Base-by-base conservation (phyloP, 92 coral and sea anemone species). In the Blastomussa wellsi region DNA sequence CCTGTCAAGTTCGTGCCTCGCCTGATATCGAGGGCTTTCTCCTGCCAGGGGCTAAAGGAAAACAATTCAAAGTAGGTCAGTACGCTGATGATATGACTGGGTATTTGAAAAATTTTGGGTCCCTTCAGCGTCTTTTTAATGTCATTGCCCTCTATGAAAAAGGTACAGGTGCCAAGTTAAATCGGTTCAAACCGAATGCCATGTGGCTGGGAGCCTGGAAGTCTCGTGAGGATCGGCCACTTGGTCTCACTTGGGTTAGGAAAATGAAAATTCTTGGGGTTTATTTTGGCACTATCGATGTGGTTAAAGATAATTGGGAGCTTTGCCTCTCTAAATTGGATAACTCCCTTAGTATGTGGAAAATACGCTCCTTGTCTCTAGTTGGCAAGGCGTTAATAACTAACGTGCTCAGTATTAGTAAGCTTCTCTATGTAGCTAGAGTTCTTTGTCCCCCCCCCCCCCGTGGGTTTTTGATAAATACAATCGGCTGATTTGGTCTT, bases 11-110 rank as follows among this genome's bases (percentile, higher is more conserved):
- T 16, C 48, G 91, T 0, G 29, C 24, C 10, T 55, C 79, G 28
- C 60, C n/a, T 0, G 78, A 68, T 0, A 76, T 88, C 2, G 44
- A 51, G 15, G 79, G 90, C 20, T 75, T 88, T 14, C 44, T 47
- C 14, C 67, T 74, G 3, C 86, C 79, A 12, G 89, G 89, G 28
- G 76, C 89, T 5, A 59, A 2, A 20, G 88, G 84, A 7, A 3
- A 16, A 7, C 51, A 44, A 2, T 32, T 28, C n/a, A 66, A 74
- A 28, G 47, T 83, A 14, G 32, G 65, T n/a, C 79, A 79, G 52
- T 89, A 89, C 42, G 88, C 89, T 22, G 92, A 84, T n/a, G 92
- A 89, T 28, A 73, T 89, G 10, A 89, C 80, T 41, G 49, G 53
- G 2, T n/a, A 68, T 4, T 39, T 85, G 1, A 78, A 42, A 49